Evolutionary conservation across 1,140 invertebrate species (phyloP).

Genomic region (Caenorhabditis briggsae): DNA sequence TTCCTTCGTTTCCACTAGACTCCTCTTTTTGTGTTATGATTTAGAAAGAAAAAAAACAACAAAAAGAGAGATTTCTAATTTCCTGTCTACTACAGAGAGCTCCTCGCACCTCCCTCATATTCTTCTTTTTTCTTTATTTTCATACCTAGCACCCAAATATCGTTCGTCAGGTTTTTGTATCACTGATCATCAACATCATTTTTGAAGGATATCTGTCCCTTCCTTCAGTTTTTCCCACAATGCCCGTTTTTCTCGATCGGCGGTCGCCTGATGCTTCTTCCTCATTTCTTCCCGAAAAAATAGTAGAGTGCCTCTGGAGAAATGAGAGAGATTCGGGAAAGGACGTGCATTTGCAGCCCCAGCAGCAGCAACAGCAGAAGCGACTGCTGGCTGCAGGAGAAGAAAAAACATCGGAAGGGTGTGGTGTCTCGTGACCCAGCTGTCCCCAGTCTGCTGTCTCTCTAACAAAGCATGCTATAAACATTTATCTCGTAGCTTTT

Average conservation of each 20-base stretch:
- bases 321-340: background rate
- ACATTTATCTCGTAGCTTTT: conserved; percentile 40
- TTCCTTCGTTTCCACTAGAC: background rate
- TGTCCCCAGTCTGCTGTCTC: conserved; percentile 9
- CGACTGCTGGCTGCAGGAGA: conserved; percentile 2
- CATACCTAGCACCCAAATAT: background rate
- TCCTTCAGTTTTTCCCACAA: background rate
- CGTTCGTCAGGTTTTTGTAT: background rate
- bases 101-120: background rate
- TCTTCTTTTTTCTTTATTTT: background rate
- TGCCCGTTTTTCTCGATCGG: conserved; percentile 45
- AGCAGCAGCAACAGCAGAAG: background rate
- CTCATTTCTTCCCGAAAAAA: background rate
- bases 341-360: conserved; percentile 49
- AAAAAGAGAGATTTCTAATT: background rate
- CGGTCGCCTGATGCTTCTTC: conserved; percentile 52
- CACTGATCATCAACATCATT: conserved; percentile 1
- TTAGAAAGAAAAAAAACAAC: background rate
- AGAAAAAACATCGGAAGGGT: conserved; percentile 18
- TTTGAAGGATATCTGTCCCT: background rate
- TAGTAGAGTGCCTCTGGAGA: conserved; percentile 38
- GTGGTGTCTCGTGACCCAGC: conserved; percentile 47
- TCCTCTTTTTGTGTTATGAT: background rate
- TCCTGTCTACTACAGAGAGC: background rate
- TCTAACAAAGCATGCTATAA: conserved; percentile 34